Base-by-base conservation (phyloP, 2,888 invertebrate species). In the Myopa testacea region DNA sequence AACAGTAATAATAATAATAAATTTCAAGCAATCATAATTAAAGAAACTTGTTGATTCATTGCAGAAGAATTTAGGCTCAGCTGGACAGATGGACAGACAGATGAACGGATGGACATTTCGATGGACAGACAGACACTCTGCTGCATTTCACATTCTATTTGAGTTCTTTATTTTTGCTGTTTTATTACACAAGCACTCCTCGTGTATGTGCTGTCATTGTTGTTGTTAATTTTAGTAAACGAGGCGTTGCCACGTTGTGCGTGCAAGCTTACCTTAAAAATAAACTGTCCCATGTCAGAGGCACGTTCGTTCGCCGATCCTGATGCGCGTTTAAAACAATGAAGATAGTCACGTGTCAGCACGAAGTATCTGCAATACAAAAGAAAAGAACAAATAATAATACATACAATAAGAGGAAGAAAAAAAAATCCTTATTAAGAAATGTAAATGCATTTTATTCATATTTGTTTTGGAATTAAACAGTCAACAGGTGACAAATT, bases 261-360 rank as follows among this genome's bases (percentile, higher is more conserved):
- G 2, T 26, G 26, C 19, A 55, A 71, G 87, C 89, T 87, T 86
- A 91, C 91, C 90, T 93, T 93, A 89, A 92, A 93, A 82, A 93
- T 91, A 86, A 93, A 93, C 87, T 92, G 92, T 80, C 93, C 93
- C 93, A 93, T 93, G 85, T 92, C 92, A 19, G 92, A 92, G 80
- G 92, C 91, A 80, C 89, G 86, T 82, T 89, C 89, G 80, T 88
- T 88, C 34, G 88, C 88, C 76, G 91, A 90, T 77, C 92, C 92
- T 50, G 92, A 91, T 78, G 92, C 92, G 82, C 92, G 89, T 84
- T 92, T 91, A 88, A 93, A 93, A 87, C 93, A 93, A 86, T 92
- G 92, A 84, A 93, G 90, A 86, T 93, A 93, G 86, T 93, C 93
- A 78, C 92, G 90, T 80, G 93, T 93, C 69, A 93, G 90, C 82